These are phyloP conservation scores for Phaenicophaeus curvirostris DNA, from an alignment of 2,797 vertebrate genomes.

Conservation along the genomic window DNA sequence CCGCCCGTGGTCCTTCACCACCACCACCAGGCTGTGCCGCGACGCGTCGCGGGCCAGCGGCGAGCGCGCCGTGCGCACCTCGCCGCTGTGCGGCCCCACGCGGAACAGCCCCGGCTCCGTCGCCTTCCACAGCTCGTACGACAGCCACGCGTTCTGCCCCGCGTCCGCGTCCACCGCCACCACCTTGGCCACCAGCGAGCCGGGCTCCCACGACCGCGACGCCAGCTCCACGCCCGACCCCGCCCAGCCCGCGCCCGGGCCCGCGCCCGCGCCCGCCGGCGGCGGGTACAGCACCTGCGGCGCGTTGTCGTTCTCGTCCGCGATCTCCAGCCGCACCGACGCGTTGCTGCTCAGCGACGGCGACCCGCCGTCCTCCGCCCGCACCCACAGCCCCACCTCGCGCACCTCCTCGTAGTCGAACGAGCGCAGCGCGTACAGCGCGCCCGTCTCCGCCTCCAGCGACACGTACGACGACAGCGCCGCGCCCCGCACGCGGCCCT, in stretches of 20 bases:
- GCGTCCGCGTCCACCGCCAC: slow-evolving; percentile 59
- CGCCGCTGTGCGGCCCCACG: too few relatives aligned
- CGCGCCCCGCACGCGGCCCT: slow-evolving; percentile 58
- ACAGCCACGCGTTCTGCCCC: slow-evolving; percentile 58
- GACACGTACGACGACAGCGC: slow-evolving; percentile 63
- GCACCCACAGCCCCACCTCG: not conserved
- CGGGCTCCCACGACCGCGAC: slow-evolving; percentile 78
- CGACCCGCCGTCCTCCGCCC: slow-evolving; percentile 31
- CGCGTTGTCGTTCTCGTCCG: slow-evolving; percentile 80
- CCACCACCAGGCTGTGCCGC: slow-evolving; percentile 74
- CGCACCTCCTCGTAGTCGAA: slow-evolving; percentile 16
- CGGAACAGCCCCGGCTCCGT: too few relatives aligned
- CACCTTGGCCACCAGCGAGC: slow-evolving; percentile 83
- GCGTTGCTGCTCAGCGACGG: slow-evolving; percentile 68
- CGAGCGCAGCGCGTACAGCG: slow-evolving; percentile 21
- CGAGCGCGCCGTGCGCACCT: not conserved
- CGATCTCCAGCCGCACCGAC: slow-evolving; percentile 54
- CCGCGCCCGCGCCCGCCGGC: too few relatives aligned
- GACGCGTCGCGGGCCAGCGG: not conserved
- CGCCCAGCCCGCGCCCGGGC: too few relatives aligned
- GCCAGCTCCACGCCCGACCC: slow-evolving; percentile 43
- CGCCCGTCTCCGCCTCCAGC: not conserved
- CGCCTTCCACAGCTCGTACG: too few relatives aligned
- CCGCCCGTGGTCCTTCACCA: slow-evolving; percentile 55
- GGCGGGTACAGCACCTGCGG: slow-evolving; percentile 72